phyloP scores from a whole-genome alignment of 2,797 vertebrate species.

The Melanotaenia maccullochi region DNA sequence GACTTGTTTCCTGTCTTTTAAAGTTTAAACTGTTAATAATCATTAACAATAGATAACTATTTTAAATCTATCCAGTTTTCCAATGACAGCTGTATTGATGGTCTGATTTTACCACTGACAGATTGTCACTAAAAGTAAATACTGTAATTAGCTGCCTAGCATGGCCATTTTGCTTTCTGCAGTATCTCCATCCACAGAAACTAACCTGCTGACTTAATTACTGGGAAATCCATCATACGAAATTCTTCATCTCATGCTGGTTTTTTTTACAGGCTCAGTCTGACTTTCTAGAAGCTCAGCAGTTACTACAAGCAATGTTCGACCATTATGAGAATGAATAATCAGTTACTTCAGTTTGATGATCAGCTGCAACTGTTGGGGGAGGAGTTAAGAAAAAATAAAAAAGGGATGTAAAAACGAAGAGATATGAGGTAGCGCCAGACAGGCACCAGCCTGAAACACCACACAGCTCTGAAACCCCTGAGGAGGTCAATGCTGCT shows the following conservation, averaged over 20 bases:
- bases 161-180: not conserved
- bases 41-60: no score
- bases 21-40: not conserved
- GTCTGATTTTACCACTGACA: not conserved
- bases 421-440: not conserved
- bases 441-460: not conserved
- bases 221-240: constrained; percentile 2
- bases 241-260: not conserved
- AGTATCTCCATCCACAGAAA: not conserved
- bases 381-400: not conserved
- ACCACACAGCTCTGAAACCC: not conserved
- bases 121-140: not conserved
- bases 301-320: not conserved
- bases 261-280: not conserved
- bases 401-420: not conserved
- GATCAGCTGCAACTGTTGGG: no score
- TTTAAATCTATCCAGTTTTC: no score
- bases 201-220: not conserved
- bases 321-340: not conserved
- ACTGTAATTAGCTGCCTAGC: not conserved
- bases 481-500: not conserved
- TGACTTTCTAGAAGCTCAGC: not conserved
- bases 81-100: no score
- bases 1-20: not conserved
- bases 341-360: not conserved